Evolutionary conservation across 1,140 invertebrate genomes (phyloP), one percentile per base, ranked within the genome.

Genomic region (Drosophila miranda): DNA sequence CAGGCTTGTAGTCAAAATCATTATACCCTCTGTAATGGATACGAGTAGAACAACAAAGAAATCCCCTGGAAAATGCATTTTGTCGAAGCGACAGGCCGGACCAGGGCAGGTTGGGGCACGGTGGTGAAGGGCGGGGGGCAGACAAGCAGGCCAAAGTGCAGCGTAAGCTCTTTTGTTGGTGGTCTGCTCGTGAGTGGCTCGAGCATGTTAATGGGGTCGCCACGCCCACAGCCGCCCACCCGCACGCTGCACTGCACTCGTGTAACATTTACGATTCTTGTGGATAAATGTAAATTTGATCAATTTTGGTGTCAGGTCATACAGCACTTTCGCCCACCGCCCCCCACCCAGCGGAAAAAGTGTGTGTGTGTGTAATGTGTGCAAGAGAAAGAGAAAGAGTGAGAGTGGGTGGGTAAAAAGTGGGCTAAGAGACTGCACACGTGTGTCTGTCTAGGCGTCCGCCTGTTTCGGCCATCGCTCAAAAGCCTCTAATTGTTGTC

Each of bases 201-300:
- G 50, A 51, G 50, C 50, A 67, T 68, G 50, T 42, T 54, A 86
- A 80, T 76, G 72, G 56, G 76, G 76, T 66, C 80, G 64, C 34
- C 71, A 42, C 46, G 52, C 66, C 53, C 50, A 45, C 23, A 38
- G 23, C 62, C 34, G 4, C 34, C 34, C 4, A 38, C 11, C 11
- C 34, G 11, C 34, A 38, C 34, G 34, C 34, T 38, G 34, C 9
- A 38, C 9, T 38, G 34, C 34, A 23, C 23, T 23, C 23, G 23
- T 21, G 3, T 11, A 46, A 38, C 60, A 56, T 53, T 46, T 79
- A 45, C 64, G 55, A 67, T 58, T 83, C 75, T 72, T 79, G 71
- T 66, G 71, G 66, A 45, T 60, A 51, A 72, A 80, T 79, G 72
- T 54, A 73, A 83, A 80, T 80, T 86, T 86, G 80, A 83, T 84